phyloP scores from a whole-genome alignment of 23 tunicate species.

The Trididemnum clinides region DNA sequence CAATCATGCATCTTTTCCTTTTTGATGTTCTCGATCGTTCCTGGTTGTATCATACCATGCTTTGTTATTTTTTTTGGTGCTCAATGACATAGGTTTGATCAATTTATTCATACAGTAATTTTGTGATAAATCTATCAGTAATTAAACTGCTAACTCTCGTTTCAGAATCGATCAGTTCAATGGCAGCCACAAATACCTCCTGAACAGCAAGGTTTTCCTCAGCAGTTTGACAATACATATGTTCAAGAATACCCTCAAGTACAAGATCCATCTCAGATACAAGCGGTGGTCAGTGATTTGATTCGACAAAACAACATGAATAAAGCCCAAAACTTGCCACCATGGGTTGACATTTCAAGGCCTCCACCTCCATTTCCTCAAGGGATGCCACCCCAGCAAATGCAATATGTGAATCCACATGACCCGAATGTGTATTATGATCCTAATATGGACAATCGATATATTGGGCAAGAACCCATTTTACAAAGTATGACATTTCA shows the following conservation, averaged over 20 bases:
- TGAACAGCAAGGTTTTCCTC: neutral
- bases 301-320: slow-evolving; percentile 58
- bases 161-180: neutral
- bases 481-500: slow-evolving; percentile 39
- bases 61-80: too few species aligned
- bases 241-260: neutral
- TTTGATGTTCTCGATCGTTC: too few species aligned
- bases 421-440: neutral
- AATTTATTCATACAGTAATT: neutral
- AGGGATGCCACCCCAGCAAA: neutral
- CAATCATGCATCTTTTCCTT: too few species aligned
- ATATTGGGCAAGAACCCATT: slow-evolving; percentile 16
- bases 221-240: neutral
- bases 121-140: neutral
- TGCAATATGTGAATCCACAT: neutral
- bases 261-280: slow-evolving; percentile 48
- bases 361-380: slow-evolving; percentile 57
- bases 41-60: neutral
- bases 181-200: slow-evolving; percentile 14
- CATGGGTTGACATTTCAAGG: slow-evolving; percentile 50
- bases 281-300: slow-evolving; percentile 49
- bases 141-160: too few species aligned
- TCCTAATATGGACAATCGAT: neutral
- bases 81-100: too few species aligned
- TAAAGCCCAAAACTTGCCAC: slow-evolving; percentile 25